phyloP scores from a whole-genome alignment of 2,113 vertebrate species.

The Phyllostomus discolor region DNA sequence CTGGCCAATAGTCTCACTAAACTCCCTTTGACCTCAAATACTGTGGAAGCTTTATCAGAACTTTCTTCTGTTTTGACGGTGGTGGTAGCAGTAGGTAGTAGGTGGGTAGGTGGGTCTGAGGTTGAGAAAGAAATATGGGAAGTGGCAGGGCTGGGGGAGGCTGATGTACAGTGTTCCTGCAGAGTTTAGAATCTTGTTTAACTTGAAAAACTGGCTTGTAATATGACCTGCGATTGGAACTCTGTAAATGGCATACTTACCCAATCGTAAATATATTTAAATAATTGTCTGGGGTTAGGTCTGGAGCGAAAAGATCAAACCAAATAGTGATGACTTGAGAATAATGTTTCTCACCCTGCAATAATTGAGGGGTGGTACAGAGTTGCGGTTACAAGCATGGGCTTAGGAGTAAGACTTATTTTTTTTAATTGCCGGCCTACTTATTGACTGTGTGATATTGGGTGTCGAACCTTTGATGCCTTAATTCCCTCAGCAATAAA shows the following conservation, averaged over 20 bases:
- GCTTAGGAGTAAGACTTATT: not conserved
- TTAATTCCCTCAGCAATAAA: not conserved
- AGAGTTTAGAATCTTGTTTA: not conserved
- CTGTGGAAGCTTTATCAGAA: not conserved
- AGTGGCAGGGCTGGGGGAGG: not conserved
- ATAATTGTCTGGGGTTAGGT: not conserved
- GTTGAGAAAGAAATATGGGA: not conserved
- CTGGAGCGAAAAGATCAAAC: not conserved
- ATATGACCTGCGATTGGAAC: not conserved
- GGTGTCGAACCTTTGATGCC: not conserved
- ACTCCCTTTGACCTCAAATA: slow-evolving; percentile 24
- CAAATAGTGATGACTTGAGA: not conserved
- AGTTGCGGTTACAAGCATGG: not conserved
- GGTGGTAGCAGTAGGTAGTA: not conserved
- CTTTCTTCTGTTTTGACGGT: not conserved
- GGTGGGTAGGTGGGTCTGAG: not conserved
- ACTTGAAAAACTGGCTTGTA: not conserved
- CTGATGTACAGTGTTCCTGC: not conserved
- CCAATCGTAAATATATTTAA: not conserved
- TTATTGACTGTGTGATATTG: not conserved
- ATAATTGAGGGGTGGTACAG: not conserved
- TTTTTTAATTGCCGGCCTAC: not conserved
- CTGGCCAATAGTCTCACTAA: not conserved
- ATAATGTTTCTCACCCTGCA: not conserved
- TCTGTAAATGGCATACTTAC: not conserved